Base-by-base conservation (phyloP, 2,888 invertebrate genomes). In the Ochlodes sylvanus region DNA sequence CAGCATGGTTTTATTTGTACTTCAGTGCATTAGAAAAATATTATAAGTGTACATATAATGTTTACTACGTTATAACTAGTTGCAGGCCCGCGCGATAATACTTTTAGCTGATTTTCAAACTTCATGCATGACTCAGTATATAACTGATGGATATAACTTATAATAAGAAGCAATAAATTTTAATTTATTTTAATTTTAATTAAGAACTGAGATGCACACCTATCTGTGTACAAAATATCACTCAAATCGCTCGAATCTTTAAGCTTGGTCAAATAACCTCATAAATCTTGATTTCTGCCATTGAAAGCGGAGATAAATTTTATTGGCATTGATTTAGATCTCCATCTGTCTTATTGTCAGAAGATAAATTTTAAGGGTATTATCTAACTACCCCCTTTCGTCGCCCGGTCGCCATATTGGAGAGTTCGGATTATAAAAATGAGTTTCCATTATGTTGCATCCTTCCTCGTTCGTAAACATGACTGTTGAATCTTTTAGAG, bases 251-350 rank as follows among this genome's bases (percentile, higher is more conserved):
- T 21, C 17, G 4, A 15, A 19, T 61, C 44, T 55, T 34, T 55
- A n/a, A n/a, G n/a, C 17, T 34, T 6, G 10, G 55, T 67, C 9
- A 4, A 15, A 61, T 54, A 54, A 38, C 32, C 55, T 15, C 61
- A 14, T 42, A 47, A 67, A 55, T 61, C 54, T 38, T 32, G 54
- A 32, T 67, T 67, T 44, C 61, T 67, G 67, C 67, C 15, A 15
- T 44, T 61, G 67, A 67, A 61, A 15, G 67, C 44, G 55, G 55
- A 55, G 34, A 67, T 67, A 67, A 67, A 67, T 67, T 67, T 67
- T 67, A 67, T 60, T 55, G 67, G 55, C 61, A 61, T 55, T 67
- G 67, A 67, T 67, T 67, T 61, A 61, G 61, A 61, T 41, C 57
- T 44, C 32, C 54, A 54, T 67, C 55, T 61, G 67, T 55, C 61